Evolutionary conservation across 2,797 vertebrate species (phyloP).

Genomic region (Pelobates cultripes): DNA sequence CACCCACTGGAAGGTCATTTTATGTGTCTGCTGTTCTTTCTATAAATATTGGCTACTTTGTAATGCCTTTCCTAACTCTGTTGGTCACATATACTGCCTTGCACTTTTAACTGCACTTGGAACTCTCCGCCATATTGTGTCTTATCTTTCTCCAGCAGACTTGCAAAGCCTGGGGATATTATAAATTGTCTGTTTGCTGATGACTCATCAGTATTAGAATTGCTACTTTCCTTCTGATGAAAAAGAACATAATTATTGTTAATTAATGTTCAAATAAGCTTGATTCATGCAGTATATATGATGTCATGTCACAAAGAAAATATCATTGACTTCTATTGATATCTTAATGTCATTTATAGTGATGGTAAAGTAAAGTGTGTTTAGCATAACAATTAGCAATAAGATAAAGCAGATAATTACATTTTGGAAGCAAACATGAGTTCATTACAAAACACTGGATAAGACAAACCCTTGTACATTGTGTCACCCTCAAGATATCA

Average conservation of each 20-base stretch:
- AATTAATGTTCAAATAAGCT: constrained; percentile 23
- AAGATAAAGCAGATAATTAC: not conserved
- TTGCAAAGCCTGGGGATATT: not conserved
- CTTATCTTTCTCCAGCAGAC: constrained; percentile 11
- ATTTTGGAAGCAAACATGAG: not conserved
- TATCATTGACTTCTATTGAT: not conserved
- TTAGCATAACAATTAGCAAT: not conserved
- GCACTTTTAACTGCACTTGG: too few relatives aligned
- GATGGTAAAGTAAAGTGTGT: not conserved
- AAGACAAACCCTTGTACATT: not conserved
- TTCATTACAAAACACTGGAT: constrained; percentile 1
- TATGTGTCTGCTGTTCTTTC: too few relatives aligned
- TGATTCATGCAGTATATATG: not conserved
- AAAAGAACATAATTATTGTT: constrained; percentile 8
- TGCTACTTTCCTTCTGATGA: constrained; percentile 1
- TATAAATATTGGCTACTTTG: too few relatives aligned
- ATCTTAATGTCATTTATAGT: not conserved
- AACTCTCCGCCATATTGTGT: too few relatives aligned
- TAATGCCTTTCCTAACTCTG: too few relatives aligned
- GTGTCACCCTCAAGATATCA: too few relatives aligned
- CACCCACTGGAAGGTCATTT: too few relatives aligned
- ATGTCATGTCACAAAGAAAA: constrained; percentile 2
- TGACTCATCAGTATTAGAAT: constrained; percentile 26
- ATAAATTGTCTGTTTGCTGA: not conserved
- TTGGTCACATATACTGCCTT: too few relatives aligned